phyloP scores from a whole-genome alignment of 2,888 invertebrate species.

The Onthophagus sagittarius region DNA sequence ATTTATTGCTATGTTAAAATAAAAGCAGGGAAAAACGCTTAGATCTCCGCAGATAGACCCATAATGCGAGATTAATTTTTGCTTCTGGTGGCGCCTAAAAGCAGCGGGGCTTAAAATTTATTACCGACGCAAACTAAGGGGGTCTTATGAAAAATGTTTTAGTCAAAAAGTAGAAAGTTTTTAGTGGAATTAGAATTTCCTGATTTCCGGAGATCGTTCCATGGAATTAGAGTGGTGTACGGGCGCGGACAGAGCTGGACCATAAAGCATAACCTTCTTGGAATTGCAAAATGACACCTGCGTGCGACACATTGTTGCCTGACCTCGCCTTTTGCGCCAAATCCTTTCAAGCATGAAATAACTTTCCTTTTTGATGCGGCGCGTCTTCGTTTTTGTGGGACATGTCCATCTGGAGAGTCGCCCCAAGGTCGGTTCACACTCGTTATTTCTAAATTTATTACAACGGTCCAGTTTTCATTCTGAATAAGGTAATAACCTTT shows the following conservation, averaged over 20 bases:
- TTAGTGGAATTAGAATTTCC: background rate
- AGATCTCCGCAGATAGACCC: constrained; percentile 21
- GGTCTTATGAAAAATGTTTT: constrained; percentile 8
- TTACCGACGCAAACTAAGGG: constrained; percentile 16
- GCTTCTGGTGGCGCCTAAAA: constrained; percentile 18
- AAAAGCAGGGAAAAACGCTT: constrained; percentile 23
- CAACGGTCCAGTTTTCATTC: background rate
- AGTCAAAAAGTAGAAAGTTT: background rate
- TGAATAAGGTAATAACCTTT: background rate
- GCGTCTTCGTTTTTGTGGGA: constrained; percentile 22
- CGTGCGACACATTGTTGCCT: constrained; percentile 25
- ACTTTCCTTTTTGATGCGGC: constrained; percentile 26
- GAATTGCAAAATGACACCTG: constrained; percentile 25
- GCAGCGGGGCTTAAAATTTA: constrained; percentile 14
- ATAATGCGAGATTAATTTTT: constrained; percentile 27
- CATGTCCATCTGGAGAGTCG: background rate
- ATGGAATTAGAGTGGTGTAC: background rate
- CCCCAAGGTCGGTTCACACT: background rate
- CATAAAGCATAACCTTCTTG: constrained; percentile 27
- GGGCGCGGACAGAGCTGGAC: constrained; percentile 14
- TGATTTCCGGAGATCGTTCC: background rate
- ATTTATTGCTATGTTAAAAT: constrained; percentile 30
- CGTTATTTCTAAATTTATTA: background rate
- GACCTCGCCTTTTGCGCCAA: constrained; percentile 28
- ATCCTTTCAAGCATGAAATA: constrained; percentile 26